Evolutionary conservation across 2,797 vertebrate species (phyloP), one percentile per base, ranked within the genome.

Genomic region (Vireo griseus): DNA sequence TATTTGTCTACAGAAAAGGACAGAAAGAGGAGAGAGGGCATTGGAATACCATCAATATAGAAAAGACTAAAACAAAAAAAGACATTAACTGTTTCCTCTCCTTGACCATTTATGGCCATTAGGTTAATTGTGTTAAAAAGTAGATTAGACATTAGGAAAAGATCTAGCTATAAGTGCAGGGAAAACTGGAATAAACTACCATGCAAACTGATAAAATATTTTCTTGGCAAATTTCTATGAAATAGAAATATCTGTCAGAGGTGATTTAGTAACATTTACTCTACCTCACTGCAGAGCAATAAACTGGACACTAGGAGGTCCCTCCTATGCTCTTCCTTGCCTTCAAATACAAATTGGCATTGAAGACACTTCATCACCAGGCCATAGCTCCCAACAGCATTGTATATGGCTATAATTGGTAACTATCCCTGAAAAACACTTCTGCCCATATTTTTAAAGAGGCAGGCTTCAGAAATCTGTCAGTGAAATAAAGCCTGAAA

Each of bases 401-500:
- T 84, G 37, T 42, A 29, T 52, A n/a, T 69, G 37, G 28, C 45
- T 94, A 33, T 42, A 90, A 88, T 52, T 66, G 51, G 50, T 82
- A 94, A 52, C n/a, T 88, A n/a, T 47, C 93, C 69, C 54, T 74
- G 59, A 45, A 62, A 91, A 77, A 24, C 67, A 71, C 35, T 58
- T 40, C 44, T 79, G 58, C 31, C 65, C 48, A 31, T 83, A 94
- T 93, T 91, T 94, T 96, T 92, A 85, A 96, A 93, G 88, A 82
- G 68, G 19, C 24, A 89, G 61, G n/a, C 31, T 83, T 94, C 90
- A 86, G 86, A 93, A 94, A 92, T 94, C 79, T 93, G 88, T 58
- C 4, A 3, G 69, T 81, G 63, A 86, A 95, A 96, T 92, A 92
- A 96, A 93, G 85, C 69, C 82, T 95, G 91, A 92, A 95, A 94